A percentile compares a stretch with the other conserved stretches of the same genome.
Evolutionary conservation across 2,888 invertebrate species (phyloP).

Genomic region (Julus scandinavius): DNA sequence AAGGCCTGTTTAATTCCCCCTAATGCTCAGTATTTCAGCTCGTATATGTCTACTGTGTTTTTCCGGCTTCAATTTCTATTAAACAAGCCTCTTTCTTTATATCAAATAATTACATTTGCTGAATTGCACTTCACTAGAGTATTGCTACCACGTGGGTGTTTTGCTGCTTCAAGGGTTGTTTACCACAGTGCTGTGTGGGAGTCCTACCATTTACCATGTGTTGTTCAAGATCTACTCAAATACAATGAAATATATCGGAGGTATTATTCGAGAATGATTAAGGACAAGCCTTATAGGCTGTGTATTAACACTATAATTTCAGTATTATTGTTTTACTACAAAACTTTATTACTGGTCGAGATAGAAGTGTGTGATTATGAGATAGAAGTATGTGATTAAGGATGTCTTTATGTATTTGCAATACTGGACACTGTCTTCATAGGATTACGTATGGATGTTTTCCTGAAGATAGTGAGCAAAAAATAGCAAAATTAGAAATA

Average conservation of each 20-base stretch:
- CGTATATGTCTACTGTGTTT: not conserved
- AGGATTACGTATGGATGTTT: too few relatives aligned
- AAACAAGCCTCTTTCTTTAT: not conserved
- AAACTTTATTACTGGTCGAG: too few relatives aligned
- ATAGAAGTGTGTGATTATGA: too few relatives aligned
- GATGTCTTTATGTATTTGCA: too few relatives aligned
- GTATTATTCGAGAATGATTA: not conserved
- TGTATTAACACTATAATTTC: not conserved
- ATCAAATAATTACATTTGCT: slow-evolving; percentile 36
- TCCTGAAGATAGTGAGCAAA: too few relatives aligned
- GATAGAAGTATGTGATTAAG: too few relatives aligned
- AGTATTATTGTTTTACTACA: too few relatives aligned
- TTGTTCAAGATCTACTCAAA: not conserved
- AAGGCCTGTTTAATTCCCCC: slow-evolving; percentile 16
- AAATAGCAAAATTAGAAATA: too few relatives aligned
- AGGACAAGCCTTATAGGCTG: not conserved
- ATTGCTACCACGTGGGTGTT: not conserved
- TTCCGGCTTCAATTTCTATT: not conserved
- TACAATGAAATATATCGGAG: not conserved
- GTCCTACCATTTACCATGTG: not conserved
- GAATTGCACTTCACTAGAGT: not conserved
- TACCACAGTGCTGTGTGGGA: not conserved
- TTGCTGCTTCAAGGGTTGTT: not conserved
- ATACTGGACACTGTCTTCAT: too few relatives aligned
- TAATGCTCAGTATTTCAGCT: not conserved